Evolutionary conservation across 2,888 invertebrate species (phyloP), one percentile per base, ranked within the genome.

Genomic region (Leptodirus hochenwartii): DNA sequence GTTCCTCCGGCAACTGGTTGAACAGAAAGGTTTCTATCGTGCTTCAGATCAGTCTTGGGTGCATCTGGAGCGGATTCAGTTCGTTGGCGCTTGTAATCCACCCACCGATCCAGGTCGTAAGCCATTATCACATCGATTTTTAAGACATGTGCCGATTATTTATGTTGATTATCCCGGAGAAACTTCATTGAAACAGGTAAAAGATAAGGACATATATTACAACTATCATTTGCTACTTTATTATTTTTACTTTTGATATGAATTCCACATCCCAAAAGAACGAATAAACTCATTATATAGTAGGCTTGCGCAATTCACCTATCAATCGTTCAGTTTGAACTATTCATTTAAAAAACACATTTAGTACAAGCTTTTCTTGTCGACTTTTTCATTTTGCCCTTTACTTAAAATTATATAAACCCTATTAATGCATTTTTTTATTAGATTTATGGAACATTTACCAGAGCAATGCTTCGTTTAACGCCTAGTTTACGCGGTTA

Each of bases 151-250:
- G 6, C 96, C 98, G 2, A 88, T 98, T 28, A 88, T 98, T 40
- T 98, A 98, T 54, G 98, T 99, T 25, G 98, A 98, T 59, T 98
- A 99, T 55, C 98, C 98, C 3, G 98, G 96, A 36, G 91, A 95
- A 57, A 84, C 85, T 0, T 98, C 96, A 1, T 66, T 98, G 11
- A 91, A 91, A 59, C 87, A 88, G n/a, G n/a, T n/a, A n/a, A n/a
- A n/a, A n/a, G n/a, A n/a, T n/a, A n/a, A 62, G 68, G 68, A 45
- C 34, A 17, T 10, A 30, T 13, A 25, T 10, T 17, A 9, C 24
- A n/a, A 30, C 22, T 25, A 23, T 25, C 11, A 6, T 8, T 29
- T 16, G 20, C 23, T 29, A 33, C 6, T 29, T 31, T 16, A 22
- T 25, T 11, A 24, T 23, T n/a, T 22, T 15, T 16, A 8, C 23